Percentiles rank a stretch among this genome's conserved stretches.
Evolutionary conservation across 2,113 vertebrate genomes (phyloP).

Genomic region (Charina bottae): DNA sequence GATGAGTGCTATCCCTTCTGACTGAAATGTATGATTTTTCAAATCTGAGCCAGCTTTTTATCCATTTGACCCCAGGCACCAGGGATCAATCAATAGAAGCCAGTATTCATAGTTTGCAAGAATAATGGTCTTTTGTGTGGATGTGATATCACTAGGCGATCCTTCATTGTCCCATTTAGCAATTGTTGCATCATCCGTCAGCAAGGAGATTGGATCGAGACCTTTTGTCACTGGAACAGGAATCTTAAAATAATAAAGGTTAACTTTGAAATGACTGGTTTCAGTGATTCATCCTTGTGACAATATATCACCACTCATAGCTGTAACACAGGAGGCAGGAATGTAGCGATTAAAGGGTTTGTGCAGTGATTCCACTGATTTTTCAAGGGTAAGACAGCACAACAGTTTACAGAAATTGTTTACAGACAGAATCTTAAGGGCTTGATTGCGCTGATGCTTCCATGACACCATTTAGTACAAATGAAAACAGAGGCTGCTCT

Average conservation of each 20-base stretch:
- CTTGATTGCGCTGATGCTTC: not conserved
- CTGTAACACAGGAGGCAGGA: not conserved
- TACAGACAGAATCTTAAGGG: not conserved
- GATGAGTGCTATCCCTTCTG: conserved; percentile 73
- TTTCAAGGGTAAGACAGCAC: not conserved
- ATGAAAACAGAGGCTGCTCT: not conserved
- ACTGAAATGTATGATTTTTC: conserved; percentile 73
- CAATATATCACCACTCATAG: not conserved
- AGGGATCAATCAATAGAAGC: conserved; percentile 79
- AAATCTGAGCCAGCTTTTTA: conserved; percentile 76
- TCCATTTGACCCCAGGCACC: conserved; percentile 78
- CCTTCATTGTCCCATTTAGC: conserved; percentile 82
- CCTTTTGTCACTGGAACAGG: conserved; percentile 75
- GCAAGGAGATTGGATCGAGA: conserved; percentile 75
- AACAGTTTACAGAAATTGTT: conserved; percentile 2
- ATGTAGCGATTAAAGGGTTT: not conserved
- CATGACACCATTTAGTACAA: not conserved
- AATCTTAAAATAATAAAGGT: conserved; percentile 63
- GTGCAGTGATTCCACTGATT: not conserved
- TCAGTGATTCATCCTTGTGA: conserved; percentile 7
- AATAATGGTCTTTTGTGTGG: conserved; percentile 77
- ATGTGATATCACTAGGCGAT: conserved; percentile 75
- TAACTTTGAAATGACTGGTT: conserved; percentile 54
- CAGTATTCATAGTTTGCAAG: conserved; percentile 76
- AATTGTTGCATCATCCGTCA: conserved; percentile 74